Conservation (phyloP, 2,888 invertebrate species). For the Argyresthia albistria region DNA sequence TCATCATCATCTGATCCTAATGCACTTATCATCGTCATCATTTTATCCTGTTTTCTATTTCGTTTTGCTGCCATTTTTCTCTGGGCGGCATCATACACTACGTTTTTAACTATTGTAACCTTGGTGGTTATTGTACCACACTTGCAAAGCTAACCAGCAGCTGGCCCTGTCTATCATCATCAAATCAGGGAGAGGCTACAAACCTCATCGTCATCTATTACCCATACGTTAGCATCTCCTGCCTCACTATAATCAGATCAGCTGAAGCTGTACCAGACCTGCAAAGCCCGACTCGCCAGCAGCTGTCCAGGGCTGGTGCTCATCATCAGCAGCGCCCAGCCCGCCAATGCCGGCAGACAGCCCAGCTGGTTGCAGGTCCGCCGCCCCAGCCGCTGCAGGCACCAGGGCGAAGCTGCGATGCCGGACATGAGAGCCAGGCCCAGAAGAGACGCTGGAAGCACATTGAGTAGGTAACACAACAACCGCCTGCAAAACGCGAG, state of each 20-base stretch:
- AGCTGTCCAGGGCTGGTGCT: constrained; percentile 47
- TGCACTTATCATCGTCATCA: too few relatives aligned
- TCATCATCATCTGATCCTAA: too few relatives aligned
- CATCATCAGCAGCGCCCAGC: constrained; percentile 69
- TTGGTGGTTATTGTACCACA: background rate
- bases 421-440: constrained; percentile 72
- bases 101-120: too few relatives aligned
- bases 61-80: too few relatives aligned
- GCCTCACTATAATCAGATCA: too few relatives aligned
- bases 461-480: too few relatives aligned
- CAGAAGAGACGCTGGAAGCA: constrained; percentile 73
- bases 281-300: constrained; percentile 43
- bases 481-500: too few relatives aligned
- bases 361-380: constrained; percentile 68
- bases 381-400: constrained; percentile 70
- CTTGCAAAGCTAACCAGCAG: background rate
- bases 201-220: too few relatives aligned
- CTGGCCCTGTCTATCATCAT: background rate
- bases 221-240: too few relatives aligned
- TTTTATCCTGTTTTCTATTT: too few relatives aligned
- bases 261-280: constrained; percentile 21
- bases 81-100: too few relatives aligned
- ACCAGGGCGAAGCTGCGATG: constrained; percentile 63
- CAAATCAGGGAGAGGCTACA: too few relatives aligned
- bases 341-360: constrained; percentile 61